These are phyloP conservation scores for Magallana nippona DNA, from an alignment of 2,888 invertebrate genomes.

Conservation along the genomic window DNA sequence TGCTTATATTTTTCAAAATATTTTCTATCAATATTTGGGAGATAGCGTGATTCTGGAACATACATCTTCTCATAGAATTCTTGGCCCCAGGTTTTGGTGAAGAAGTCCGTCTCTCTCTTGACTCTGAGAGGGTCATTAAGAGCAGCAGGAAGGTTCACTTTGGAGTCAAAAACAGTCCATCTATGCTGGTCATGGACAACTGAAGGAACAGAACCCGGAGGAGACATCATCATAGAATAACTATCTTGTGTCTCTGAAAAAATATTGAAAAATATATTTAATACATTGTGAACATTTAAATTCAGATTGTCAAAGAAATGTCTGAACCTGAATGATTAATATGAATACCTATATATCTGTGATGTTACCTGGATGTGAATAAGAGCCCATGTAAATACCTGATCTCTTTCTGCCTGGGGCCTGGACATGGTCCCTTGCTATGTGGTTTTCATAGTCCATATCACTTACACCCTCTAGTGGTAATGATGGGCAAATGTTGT, in stretches of 20 bases:
- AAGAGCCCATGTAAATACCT: conserved; percentile 3
- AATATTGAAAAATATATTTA: not conserved
- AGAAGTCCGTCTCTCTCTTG: conserved; percentile 90
- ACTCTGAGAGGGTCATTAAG: conserved; percentile 92
- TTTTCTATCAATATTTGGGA: conserved; percentile 90
- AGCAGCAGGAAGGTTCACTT: conserved; percentile 96
- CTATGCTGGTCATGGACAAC: conserved; percentile 77
- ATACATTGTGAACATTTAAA: not conserved
- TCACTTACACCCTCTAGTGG: conserved; percentile 94
- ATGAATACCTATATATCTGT: not conserved
- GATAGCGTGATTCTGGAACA: conserved; percentile 88
- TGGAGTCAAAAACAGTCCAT: conserved; percentile 94
- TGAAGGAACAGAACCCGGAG: conserved; percentile 65
- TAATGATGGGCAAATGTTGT: conserved; percentile 91
- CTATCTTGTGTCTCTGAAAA: not conserved
- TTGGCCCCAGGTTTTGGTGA: conserved; percentile 99
- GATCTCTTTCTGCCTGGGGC: conserved; percentile 35
- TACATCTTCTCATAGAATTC: conserved; percentile 89
- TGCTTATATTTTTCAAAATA: conserved; percentile 94
- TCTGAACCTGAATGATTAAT: too few species aligned
- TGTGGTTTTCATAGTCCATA: conserved; percentile 92
- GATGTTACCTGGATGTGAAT: not conserved
- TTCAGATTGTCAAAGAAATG: too few species aligned
- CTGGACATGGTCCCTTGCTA: conserved; percentile 84
- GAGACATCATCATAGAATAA: not conserved